Base-by-base conservation (phyloP, 1,140 invertebrate species). In the Drosophila lacteicornis region DNA sequence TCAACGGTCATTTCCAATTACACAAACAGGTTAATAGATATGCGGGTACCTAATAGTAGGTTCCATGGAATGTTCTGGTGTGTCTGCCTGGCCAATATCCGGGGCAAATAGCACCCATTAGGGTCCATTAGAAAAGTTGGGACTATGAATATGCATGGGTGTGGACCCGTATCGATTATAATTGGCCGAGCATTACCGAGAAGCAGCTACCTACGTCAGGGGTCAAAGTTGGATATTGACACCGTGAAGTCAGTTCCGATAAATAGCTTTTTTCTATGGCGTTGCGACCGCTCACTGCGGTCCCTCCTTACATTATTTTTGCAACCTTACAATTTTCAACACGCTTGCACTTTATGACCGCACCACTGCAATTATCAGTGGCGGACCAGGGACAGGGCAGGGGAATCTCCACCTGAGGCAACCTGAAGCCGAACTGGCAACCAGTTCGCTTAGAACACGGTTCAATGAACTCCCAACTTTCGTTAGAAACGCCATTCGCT, bases 261-360 rank as follows among this genome's bases (percentile, higher is more conserved):
- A 22, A 60, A 36, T 43, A 19, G 33, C 25, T 27, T 27, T 57
- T 33, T 50, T 36, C 50, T 56, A 68, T 42, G 51, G 40, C 65
- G 36, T 55, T 76, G 45, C 15, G 17, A 25, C 43, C 43, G 30
- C 27, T 22, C 15, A 33, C 36, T 22, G 38, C 47, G 55, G 33
- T 43, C 42, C 42, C 56, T 60, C n/a, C 25, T 61, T 65, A 22
- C 33, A 22, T 38, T 65, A 30, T 67, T 61, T 67, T 70, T 76
- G 84, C 84, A 90, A 88, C 77, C 77, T 73, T 84, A 81, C 85
- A 87, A 84, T 87, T 88, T 87, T 84, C 84, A 71, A 90, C 77
- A 58, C 69, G 80, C 83, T 73, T 87, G 84, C 84, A 79, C 61
- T 80, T 80, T 78, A 68, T 79, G 69, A 87, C 84, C 80, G 74